phyloP scores from a whole-genome alignment of 2,888 invertebrate species.

The Tanypteryx hageni region DNA sequence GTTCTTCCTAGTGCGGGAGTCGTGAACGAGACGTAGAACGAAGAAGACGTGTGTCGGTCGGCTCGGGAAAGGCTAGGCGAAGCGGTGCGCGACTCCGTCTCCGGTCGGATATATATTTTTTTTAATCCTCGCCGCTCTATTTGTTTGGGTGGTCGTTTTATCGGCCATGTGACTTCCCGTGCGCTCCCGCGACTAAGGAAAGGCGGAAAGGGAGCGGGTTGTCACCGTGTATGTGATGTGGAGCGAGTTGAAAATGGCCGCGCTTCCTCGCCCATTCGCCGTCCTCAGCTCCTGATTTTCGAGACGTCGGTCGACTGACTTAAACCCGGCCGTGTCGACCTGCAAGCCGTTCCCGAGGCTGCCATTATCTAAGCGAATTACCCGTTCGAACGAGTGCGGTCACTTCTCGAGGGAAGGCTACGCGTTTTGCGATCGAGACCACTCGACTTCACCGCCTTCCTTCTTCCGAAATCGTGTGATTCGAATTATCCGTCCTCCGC shows the following conservation, averaged over 20 bases:
- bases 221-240: constrained; percentile 41
- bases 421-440: neutral
- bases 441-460: neutral
- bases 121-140: neutral
- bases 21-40: constrained; percentile 26
- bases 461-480: neutral
- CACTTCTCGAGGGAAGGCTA: too few relatives aligned
- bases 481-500: too few relatives aligned
- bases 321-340: too few relatives aligned
- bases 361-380: neutral
- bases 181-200: neutral
- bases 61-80: neutral
- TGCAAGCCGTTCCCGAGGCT: neutral
- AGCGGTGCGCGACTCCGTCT: neutral
- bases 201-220: neutral
- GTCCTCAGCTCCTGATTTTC: neutral
- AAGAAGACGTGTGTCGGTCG: constrained; percentile 2
- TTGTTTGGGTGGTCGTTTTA: neutral
- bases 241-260: constrained; percentile 53
- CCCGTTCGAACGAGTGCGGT: neutral
- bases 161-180: neutral
- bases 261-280: neutral
- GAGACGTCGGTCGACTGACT: neutral
- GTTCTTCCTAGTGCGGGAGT: constrained; percentile 10
- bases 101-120: neutral